These are phyloP conservation scores for Andinoacara biseriatus DNA, from an alignment of 2,113 vertebrate genomes.

Conservation along the genomic window DNA sequence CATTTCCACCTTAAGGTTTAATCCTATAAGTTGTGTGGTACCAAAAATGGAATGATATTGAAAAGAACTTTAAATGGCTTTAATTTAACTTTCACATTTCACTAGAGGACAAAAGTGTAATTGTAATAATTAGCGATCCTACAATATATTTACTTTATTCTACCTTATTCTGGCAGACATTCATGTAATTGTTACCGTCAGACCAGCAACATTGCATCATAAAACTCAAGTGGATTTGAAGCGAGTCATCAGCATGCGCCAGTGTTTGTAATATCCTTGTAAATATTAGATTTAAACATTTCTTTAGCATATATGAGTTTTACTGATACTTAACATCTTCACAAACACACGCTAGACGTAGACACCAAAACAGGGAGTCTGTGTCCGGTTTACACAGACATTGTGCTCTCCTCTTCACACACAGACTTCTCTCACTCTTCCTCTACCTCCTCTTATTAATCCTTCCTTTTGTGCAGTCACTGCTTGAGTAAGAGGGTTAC, in stretches of 20 bases:
- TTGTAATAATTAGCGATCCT: background rate
- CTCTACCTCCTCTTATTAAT: constrained; percentile 29
- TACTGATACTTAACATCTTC: background rate
- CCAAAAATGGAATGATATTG: background rate
- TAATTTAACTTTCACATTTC: background rate
- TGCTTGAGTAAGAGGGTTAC: background rate
- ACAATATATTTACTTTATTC: background rate
- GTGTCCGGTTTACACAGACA: background rate
- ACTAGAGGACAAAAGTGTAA: background rate
- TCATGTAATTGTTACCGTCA: background rate
- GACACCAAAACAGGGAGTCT: background rate
- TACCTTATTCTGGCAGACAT: background rate
- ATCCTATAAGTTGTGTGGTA: background rate
- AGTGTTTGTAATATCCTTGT: background rate
- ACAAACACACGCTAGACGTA: background rate
- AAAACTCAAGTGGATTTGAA: background rate
- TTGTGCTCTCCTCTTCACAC: background rate
- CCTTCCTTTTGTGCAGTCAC: constrained; percentile 33
- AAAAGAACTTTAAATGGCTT: background rate
- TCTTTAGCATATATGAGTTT: background rate
- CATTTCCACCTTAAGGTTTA: background rate
- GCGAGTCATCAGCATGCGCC: background rate
- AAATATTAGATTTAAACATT: background rate
- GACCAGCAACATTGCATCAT: constrained; percentile 13
- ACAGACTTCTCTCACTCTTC: constrained; percentile 37